Evolutionary conservation across 2,113 vertebrate genomes (phyloP).

Genomic region (Seriola rivoliana): DNA sequence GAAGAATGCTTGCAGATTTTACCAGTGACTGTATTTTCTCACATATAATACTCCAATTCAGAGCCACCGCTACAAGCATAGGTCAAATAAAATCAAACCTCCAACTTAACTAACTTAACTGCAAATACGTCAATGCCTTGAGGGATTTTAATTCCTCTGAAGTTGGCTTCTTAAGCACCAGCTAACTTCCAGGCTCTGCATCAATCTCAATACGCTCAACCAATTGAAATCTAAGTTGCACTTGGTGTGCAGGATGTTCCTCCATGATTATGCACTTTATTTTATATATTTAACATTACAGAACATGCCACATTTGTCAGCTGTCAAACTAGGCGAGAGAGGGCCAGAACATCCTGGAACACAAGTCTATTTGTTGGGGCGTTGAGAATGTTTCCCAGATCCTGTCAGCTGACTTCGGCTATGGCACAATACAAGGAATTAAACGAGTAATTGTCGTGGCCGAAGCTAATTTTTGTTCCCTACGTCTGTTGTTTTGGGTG

Average conservation of each 20-base stretch:
- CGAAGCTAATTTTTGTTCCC: neutral
- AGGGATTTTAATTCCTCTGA: neutral
- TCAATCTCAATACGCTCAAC: conserved; percentile 18
- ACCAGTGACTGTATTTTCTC: neutral
- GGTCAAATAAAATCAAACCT: conserved; percentile 13
- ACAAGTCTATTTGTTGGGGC: neutral
- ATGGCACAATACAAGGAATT: neutral
- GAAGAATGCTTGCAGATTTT: neutral
- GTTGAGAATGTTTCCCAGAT: neutral
- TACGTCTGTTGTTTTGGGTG: neutral
- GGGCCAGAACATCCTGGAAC: neutral
- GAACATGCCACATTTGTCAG: neutral
- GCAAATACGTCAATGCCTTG: neutral
- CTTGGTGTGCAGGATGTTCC: neutral
- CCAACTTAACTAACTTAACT: conserved; percentile 10
- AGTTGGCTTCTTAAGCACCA: neutral
- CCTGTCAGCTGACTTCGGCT: neutral
- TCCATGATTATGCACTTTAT: neutral
- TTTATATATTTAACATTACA: neutral
- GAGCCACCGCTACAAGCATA: neutral
- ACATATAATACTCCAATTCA: neutral
- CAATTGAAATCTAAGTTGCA: conserved; percentile 6
- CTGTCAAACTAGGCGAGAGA: neutral
- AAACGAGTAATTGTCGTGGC: neutral
- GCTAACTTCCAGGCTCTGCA: conserved; percentile 8